Conservation (phyloP, 2,888 invertebrate genomes). For the Orchesella flavescens region DNA sequence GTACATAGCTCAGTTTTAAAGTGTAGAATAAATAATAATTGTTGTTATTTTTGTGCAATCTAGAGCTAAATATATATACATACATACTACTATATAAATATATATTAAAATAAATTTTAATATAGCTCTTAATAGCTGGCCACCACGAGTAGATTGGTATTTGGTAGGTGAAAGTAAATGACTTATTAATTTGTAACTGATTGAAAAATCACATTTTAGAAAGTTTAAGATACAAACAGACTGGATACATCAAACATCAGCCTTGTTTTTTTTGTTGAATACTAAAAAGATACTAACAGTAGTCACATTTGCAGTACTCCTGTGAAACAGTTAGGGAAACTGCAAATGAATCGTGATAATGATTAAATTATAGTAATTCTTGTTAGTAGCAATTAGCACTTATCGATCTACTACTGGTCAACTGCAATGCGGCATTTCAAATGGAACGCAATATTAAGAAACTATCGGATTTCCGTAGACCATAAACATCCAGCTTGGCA, state of each 20-base stretch:
- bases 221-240: neutral
- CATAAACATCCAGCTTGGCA: too few relatives aligned
- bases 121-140: neutral
- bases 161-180: neutral
- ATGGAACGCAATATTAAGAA: neutral
- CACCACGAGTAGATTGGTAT: neutral
- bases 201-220: neutral
- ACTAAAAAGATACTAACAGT: neutral
- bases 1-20: too few relatives aligned
- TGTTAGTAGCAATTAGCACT: slow-evolving; percentile 29
- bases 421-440: neutral
- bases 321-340: neutral
- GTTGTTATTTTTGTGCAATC: too few relatives aligned
- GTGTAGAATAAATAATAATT: too few relatives aligned
- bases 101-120: too few relatives aligned
- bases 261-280: slow-evolving; percentile 16
- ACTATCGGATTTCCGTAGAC: too few relatives aligned
- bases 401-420: neutral
- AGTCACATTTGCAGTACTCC: neutral
- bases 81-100: too few relatives aligned
- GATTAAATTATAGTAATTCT: slow-evolving; percentile 21
- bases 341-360: slow-evolving; percentile 28
- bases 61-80: too few relatives aligned
- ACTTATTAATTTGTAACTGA: neutral
- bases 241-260: neutral